A percentile compares a stretch with the other conserved stretches of the same genome.
These are phyloP conservation scores for Nixonia krombeini DNA, from an alignment of 1,140 invertebrate species.

Conservation along the genomic window DNA sequence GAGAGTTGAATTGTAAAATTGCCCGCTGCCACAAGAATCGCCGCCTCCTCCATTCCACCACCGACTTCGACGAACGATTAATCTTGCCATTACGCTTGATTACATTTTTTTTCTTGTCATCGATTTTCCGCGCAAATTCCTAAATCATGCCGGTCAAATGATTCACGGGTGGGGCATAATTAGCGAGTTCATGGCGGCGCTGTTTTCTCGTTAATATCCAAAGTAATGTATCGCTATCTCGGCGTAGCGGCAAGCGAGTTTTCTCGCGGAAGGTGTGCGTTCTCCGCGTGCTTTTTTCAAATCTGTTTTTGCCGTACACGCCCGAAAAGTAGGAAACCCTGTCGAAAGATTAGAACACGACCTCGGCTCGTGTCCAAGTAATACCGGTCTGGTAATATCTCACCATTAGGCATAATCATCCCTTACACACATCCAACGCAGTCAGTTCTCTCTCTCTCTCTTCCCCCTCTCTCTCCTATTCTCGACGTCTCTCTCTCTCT, in stretches of 20 bases:
- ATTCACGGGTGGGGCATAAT: too few relatives aligned
- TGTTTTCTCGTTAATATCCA: too few relatives aligned
- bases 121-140: too few relatives aligned
- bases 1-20: slow-evolving; percentile 64
- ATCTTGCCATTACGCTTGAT: too few relatives aligned
- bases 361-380: slow-evolving; percentile 68
- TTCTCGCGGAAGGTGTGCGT: too few relatives aligned
- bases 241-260: too few relatives aligned
- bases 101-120: too few relatives aligned
- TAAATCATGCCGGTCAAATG: too few relatives aligned
- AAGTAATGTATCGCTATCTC: too few relatives aligned
- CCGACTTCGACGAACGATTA: too few relatives aligned
- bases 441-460: slow-evolving; percentile 51
- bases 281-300: slow-evolving; percentile 7
- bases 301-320: slow-evolving; percentile 34
- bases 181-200: too few relatives aligned
- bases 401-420: slow-evolving; percentile 73
- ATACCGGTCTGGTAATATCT: slow-evolving; percentile 71
- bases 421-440: slow-evolving; percentile 66
- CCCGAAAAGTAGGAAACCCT: slow-evolving; percentile 68
- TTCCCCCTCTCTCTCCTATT: slow-evolving; percentile 17
- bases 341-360: slow-evolving; percentile 72
- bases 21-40: slow-evolving; percentile 48
- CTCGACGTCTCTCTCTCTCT: slow-evolving; percentile 33
- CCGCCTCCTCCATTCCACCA: too few relatives aligned